A percentile compares a stretch with the other conserved stretches of the same genome.
phyloP scores from a whole-genome alignment of 2,113 vertebrate genomes.

The Coreoperca whiteheadi region DNA sequence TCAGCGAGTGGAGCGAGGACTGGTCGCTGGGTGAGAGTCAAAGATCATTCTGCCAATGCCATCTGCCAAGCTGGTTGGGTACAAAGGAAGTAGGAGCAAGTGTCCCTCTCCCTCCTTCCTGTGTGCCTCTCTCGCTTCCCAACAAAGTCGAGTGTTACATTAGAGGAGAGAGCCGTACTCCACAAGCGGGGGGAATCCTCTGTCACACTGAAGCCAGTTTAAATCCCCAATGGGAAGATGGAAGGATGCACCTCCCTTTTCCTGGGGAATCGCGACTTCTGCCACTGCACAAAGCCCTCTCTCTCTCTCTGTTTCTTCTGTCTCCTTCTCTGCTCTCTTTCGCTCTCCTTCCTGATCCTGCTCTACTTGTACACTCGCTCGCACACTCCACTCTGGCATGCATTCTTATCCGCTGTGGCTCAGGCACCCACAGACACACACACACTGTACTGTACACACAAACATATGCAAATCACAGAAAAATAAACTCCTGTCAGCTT shows the following conservation, averaged over 20 bases:
- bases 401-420: constrained; percentile 56
- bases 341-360: constrained; percentile 59
- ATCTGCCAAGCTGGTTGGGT: constrained; percentile 74
- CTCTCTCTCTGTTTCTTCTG: constrained; percentile 37
- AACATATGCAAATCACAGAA: constrained; percentile 52
- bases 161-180: constrained; percentile 40
- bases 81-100: constrained; percentile 61
- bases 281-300: constrained; percentile 45
- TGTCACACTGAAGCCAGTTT: constrained; percentile 51
- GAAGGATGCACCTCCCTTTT: constrained; percentile 58
- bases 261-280: constrained; percentile 52
- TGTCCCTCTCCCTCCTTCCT: constrained; percentile 56
- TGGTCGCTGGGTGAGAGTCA: constrained; percentile 64
- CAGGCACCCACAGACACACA: constrained; percentile 29
- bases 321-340: constrained; percentile 58
- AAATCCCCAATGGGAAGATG: constrained; percentile 57
- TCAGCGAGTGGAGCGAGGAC: constrained; percentile 52
- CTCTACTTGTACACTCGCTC: constrained; percentile 56
- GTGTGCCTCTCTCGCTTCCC: constrained; percentile 45
- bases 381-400: constrained; percentile 64
- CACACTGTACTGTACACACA: constrained; percentile 32
- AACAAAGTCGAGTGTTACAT: constrained; percentile 62
- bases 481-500: not conserved
- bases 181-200: constrained; percentile 57
- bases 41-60: constrained; percentile 77